These are phyloP conservation scores for Ammodytes dubius DNA, from an alignment of 2,113 vertebrate species.

Conservation along the genomic window DNA sequence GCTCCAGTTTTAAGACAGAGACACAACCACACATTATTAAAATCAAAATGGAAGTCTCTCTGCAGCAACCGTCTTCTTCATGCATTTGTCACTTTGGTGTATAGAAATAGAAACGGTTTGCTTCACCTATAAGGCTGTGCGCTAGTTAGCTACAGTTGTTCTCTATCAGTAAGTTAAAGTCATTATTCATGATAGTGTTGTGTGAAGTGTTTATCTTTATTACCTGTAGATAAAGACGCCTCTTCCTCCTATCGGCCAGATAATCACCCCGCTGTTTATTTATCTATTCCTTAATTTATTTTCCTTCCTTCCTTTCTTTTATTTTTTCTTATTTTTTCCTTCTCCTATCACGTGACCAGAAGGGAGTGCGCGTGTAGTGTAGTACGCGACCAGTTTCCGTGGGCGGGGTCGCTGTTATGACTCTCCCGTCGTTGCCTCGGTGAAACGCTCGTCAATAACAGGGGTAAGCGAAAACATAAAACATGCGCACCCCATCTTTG, in stretches of 20 bases:
- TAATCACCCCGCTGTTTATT: neutral
- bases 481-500: constrained; percentile 33
- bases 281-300: neutral
- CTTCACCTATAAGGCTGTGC: constrained; percentile 30
- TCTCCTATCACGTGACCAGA: constrained; percentile 63
- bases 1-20: neutral
- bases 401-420: constrained; percentile 5
- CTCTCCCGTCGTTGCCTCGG: rapidly evolving
- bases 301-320: neutral
- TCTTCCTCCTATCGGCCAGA: neutral
- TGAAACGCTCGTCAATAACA: too few relatives aligned
- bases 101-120: constrained; percentile 24
- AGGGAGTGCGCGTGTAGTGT: rapidly evolving
- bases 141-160: neutral
- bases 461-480: neutral
- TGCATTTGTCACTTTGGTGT: constrained; percentile 12
- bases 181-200: neutral
- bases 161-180: neutral
- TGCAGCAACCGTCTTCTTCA: neutral
- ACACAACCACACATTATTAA: neutral
- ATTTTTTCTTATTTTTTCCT: neutral
- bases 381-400: rapidly evolving
- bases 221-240: constrained; percentile 32
- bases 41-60: neutral
- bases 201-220: neutral